Conservation (phyloP, 1,140 invertebrate genomes). For the Drosophila melanica region DNA sequence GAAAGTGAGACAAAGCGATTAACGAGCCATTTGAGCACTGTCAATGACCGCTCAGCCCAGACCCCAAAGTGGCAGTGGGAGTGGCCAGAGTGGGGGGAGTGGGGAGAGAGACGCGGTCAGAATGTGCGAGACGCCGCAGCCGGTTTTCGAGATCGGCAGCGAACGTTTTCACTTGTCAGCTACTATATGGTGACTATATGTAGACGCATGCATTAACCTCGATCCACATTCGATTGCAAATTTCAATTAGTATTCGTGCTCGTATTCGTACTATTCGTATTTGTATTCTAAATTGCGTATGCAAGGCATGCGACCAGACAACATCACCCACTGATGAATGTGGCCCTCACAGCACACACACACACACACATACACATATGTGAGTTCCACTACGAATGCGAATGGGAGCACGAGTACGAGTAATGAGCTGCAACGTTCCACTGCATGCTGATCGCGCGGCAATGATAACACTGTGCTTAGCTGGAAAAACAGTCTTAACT, state of each 20-base stretch:
- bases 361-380: not conserved
- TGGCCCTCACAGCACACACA: slow-evolving; percentile 22
- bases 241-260: slow-evolving; percentile 29
- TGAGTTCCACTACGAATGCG: not conserved
- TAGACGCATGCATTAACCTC: slow-evolving; percentile 55
- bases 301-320: slow-evolving; percentile 33
- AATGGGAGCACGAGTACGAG: slow-evolving; percentile 9
- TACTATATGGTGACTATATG: slow-evolving; percentile 15
- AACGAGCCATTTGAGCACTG: slow-evolving; percentile 11
- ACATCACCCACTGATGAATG: slow-evolving; percentile 44
- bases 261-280: slow-evolving; percentile 6
- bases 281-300: slow-evolving; percentile 68
- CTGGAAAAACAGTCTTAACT: slow-evolving; percentile 22
- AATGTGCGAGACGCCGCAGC: slow-evolving; percentile 37
- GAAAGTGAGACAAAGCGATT: slow-evolving; percentile 36
- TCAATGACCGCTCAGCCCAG: slow-evolving; percentile 27
- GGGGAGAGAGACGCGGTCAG: slow-evolving; percentile 14
- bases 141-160: slow-evolving; percentile 30
- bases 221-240: slow-evolving; percentile 69
- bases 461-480: slow-evolving; percentile 19
- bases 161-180: slow-evolving; percentile 64
- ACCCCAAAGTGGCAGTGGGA: slow-evolving; percentile 32
- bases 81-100: not conserved
- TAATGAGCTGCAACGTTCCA: slow-evolving; percentile 27
- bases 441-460: slow-evolving; percentile 16